Percentiles rank a stretch among this genome's conserved stretches.
These are phyloP conservation scores for Corydoras sp. DNA, from an alignment of 2,113 vertebrate species.

Conservation along the genomic window DNA sequence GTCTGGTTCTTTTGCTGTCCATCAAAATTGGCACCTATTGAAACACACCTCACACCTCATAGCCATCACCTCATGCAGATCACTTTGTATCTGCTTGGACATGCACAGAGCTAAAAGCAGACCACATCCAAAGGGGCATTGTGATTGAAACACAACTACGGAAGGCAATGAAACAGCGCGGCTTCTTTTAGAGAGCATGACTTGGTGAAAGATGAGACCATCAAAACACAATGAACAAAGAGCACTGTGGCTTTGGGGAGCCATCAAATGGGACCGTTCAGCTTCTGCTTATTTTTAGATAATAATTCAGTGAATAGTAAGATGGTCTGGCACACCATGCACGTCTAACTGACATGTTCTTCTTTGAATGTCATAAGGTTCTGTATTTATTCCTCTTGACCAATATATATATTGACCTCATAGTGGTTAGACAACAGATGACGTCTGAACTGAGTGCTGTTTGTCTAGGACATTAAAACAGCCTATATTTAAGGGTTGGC, in stretches of 20 bases:
- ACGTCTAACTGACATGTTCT: too few relatives aligned
- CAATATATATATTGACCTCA: too few relatives aligned
- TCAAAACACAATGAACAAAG: slow-evolving; percentile 35
- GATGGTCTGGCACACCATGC: too few relatives aligned
- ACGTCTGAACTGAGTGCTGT: too few relatives aligned
- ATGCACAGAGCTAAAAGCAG: slow-evolving; percentile 30
- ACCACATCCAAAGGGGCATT: slow-evolving; percentile 27
- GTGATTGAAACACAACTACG: slow-evolving; percentile 22
- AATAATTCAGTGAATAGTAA: slow-evolving; percentile 7
- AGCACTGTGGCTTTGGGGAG: background rate
- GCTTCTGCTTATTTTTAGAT: slow-evolving; percentile 35
- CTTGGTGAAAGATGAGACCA: slow-evolving; percentile 26
- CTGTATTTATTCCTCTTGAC: too few relatives aligned
- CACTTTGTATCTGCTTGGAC: slow-evolving; percentile 24
- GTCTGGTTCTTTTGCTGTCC: slow-evolving; percentile 13
- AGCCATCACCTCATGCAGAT: background rate
- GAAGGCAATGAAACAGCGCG: slow-evolving; percentile 22
- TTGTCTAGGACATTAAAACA: too few relatives aligned
- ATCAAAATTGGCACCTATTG: slow-evolving; percentile 20
- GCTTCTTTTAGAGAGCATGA: slow-evolving; percentile 33
- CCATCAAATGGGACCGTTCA: background rate
- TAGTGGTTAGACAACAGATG: too few relatives aligned
- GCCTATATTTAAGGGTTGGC: too few relatives aligned
- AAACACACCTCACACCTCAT: slow-evolving; percentile 13
- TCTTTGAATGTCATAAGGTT: background rate